Conservation (phyloP, 2,113 vertebrate species). For the Colossoma macropomum region DNA sequence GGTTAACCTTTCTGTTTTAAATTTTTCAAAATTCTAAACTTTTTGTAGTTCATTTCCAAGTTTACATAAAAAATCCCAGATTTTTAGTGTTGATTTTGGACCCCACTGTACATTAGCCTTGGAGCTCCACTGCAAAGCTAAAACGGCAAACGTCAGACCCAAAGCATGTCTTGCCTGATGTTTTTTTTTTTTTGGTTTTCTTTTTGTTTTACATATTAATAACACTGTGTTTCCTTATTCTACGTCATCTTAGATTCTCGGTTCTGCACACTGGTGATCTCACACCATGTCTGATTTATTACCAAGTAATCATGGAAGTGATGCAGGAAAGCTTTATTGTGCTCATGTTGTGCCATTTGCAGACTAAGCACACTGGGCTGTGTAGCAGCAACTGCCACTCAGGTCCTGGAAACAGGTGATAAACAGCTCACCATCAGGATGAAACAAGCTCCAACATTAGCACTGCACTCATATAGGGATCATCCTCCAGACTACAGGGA, state of each 20-base stretch:
- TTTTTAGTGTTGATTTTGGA: too few species aligned
- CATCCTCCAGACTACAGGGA: not conserved
- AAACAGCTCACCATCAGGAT: conserved; percentile 42
- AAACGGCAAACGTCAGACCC: too few species aligned
- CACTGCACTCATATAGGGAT: not conserved
- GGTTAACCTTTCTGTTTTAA: too few species aligned
- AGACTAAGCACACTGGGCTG: conserved; percentile 41
- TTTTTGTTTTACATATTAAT: not conserved
- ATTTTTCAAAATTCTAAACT: too few species aligned
- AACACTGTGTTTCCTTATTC: not conserved
- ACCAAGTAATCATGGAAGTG: not conserved
- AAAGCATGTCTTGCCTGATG: too few species aligned
- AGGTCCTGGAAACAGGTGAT: conserved; percentile 40
- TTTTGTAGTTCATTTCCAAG: too few species aligned
- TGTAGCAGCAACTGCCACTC: conserved; percentile 30
- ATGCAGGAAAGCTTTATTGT: conserved; percentile 8
- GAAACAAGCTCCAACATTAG: not conserved
- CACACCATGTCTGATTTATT: not conserved
- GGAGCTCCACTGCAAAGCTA: too few species aligned
- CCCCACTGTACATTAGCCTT: too few species aligned
- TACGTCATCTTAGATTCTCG: not conserved
- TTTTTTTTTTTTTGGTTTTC: too few species aligned
- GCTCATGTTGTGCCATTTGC: conserved; percentile 42
- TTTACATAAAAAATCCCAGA: too few species aligned
- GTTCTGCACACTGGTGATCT: not conserved